Percentiles rank a stretch among this genome's conserved stretches.
Conservation (phyloP, 2,113 vertebrate species). For the Xiphorhynchus elegans region DNA sequence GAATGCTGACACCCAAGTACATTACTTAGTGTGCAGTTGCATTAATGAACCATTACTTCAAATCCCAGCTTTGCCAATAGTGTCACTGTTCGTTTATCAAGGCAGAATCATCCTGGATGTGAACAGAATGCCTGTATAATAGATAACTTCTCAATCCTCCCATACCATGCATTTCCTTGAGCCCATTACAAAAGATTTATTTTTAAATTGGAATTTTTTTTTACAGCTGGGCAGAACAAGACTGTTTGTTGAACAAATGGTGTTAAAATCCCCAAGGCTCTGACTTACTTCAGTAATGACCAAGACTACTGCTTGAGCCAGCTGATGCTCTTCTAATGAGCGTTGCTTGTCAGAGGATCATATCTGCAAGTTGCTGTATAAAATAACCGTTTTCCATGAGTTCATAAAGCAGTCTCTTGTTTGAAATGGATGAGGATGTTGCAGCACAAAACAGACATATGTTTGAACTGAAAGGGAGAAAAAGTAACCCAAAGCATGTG, state of each 20-base stretch:
- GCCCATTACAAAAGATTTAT: constrained; percentile 67
- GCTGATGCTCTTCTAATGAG: constrained; percentile 69
- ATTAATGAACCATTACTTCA: constrained; percentile 68
- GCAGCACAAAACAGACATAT: constrained; percentile 35
- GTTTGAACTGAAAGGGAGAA: constrained; percentile 39
- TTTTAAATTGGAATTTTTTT: constrained; percentile 46
- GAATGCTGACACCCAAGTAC: constrained; percentile 9
- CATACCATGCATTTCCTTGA: constrained; percentile 47
- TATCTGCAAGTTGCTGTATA: constrained; percentile 54
- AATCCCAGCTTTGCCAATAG: constrained; percentile 52
- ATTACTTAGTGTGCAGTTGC: constrained; percentile 62
- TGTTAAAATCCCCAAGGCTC: constrained; percentile 53
- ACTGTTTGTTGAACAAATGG: constrained; percentile 67
- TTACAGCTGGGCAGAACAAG: constrained; percentile 42
- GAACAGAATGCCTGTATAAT: constrained; percentile 39
- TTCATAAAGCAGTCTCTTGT: constrained; percentile 63
- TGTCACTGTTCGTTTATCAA: constrained; percentile 43
- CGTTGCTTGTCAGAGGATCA: constrained; percentile 63
- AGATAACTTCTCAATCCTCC: constrained; percentile 25
- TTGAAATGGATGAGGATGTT: constrained; percentile 56
- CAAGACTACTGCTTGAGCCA: constrained; percentile 28
- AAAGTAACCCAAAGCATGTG: background rate
- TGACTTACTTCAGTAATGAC: constrained; percentile 34
- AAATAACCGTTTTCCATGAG: constrained; percentile 54
- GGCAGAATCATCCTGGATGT: constrained; percentile 43